These are phyloP conservation scores for Zele albiditarsus DNA, from an alignment of 2,888 invertebrate species.

Conservation along the genomic window DNA sequence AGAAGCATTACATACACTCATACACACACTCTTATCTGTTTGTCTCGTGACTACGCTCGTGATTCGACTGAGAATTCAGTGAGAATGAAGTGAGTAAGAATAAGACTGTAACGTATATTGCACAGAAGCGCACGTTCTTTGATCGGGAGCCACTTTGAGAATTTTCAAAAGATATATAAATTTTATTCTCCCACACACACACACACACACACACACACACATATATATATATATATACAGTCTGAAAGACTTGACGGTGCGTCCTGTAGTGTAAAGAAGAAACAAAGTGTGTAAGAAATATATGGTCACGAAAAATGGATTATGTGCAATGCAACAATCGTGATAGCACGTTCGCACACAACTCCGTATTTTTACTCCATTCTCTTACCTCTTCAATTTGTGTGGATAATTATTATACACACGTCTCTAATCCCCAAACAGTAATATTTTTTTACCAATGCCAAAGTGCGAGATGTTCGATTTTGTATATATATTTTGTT, in stretches of 20 bases:
- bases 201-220: background rate
- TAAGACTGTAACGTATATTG: conserved; percentile 4
- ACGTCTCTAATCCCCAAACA: too few relatives aligned
- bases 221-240: background rate
- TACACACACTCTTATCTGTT: conserved; percentile 14
- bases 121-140: conserved; percentile 32
- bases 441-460: too few relatives aligned
- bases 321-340: background rate
- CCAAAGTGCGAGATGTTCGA: too few relatives aligned
- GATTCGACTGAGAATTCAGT: conserved; percentile 19
- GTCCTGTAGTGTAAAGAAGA: background rate
- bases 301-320: background rate
- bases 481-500: too few relatives aligned
- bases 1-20: background rate
- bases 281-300: conserved; percentile 7
- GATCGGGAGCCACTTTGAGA: conserved; percentile 40
- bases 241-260: conserved; percentile 10
- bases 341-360: background rate
- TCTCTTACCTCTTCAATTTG: too few relatives aligned
- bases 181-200: conserved; percentile 24
- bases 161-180: conserved; percentile 34
- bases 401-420: too few relatives aligned
- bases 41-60: conserved; percentile 25
- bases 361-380: background rate
- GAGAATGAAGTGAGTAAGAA: conserved; percentile 10